Base-by-base conservation (phyloP, 2,797 vertebrate species). In the Zonotrichia albicollis region DNA sequence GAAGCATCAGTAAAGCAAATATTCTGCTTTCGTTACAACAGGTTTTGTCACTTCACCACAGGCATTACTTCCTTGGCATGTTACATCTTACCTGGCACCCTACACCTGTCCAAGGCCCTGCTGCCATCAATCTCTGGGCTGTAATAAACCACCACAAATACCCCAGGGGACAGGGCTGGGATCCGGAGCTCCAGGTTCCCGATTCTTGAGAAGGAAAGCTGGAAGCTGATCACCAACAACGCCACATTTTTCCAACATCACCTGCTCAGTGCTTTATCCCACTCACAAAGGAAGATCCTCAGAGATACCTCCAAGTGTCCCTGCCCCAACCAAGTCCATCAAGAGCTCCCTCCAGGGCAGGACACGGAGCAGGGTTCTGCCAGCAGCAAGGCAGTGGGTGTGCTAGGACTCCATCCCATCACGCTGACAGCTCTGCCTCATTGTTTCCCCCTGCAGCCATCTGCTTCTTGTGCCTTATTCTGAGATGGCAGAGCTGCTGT, bases 341-440 rank as follows among this genome's bases (percentile, higher is more conserved):
- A 79, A 60, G 29, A 73, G 79, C 87, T 51, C 61, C 4, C 67
- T 76, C 65, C 83, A 6, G 9, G 54, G 65, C 89, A 76, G 65
- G 81, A 87, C 5, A 9, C 2, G 0, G 32, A 84, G 21, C 38
- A 57, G 34, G 22, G 53, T 9, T 93, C 71, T 64, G 85, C 87
- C 73, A 82, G 16, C 84, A 90, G 50, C 1, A 0, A 92, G 55
- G 91, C 65, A 85, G 81, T 84, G 71, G 77, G 68, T 74, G 74
- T 10, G 0, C 38, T 15, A 82, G 57, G 92, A 84, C 85, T 89
- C 80, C 74, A 86, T 72, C 87, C 77, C 84, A 86, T 72, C 88
- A 54, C 0, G 1, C 81, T 92, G 94, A 95, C 95, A 92, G 92
- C 87, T 89, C 80, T 92, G 92, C 84, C 92, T 96, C 96, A 94